Conservation (phyloP, 2,888 invertebrate genomes). For the Arctia plantaginis region DNA sequence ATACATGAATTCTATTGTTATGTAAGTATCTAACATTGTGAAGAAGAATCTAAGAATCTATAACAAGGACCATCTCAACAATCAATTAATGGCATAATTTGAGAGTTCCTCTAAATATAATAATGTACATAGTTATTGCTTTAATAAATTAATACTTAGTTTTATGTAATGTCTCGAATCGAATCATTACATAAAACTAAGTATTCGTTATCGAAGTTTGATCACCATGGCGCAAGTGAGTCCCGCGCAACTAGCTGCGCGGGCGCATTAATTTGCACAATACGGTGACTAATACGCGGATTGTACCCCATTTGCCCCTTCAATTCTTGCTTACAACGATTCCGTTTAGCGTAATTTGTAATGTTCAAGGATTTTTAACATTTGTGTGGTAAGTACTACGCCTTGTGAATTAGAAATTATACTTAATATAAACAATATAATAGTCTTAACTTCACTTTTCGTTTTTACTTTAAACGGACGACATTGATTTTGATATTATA, state of each 20-base stretch:
- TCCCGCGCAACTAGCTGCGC: constrained; percentile 34
- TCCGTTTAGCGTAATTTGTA: constrained; percentile 10
- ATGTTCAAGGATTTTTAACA: background rate
- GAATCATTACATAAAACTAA: too few species aligned
- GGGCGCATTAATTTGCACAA: constrained; percentile 40
- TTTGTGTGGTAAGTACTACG: background rate
- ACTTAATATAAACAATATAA: background rate
- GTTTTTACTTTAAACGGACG: background rate
- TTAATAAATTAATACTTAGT: background rate
- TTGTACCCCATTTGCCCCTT: constrained; percentile 24
- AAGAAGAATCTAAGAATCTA: too few species aligned
- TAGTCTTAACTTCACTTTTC: background rate
- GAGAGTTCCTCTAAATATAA: background rate
- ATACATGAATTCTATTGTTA: too few species aligned
- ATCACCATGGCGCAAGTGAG: constrained; percentile 41
- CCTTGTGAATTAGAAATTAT: background rate
- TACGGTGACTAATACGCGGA: constrained; percentile 46
- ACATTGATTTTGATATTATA: background rate
- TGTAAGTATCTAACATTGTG: too few species aligned
- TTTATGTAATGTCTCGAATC: constrained; percentile 6
- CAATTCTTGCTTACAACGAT: constrained; percentile 36
- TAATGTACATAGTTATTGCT: background rate
- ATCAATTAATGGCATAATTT: constrained; percentile 7
- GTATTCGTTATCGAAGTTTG: constrained; percentile 32
- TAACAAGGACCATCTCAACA: background rate